phyloP scores from a whole-genome alignment of 2,113 vertebrate genomes.

The Psophia crepitans region DNA sequence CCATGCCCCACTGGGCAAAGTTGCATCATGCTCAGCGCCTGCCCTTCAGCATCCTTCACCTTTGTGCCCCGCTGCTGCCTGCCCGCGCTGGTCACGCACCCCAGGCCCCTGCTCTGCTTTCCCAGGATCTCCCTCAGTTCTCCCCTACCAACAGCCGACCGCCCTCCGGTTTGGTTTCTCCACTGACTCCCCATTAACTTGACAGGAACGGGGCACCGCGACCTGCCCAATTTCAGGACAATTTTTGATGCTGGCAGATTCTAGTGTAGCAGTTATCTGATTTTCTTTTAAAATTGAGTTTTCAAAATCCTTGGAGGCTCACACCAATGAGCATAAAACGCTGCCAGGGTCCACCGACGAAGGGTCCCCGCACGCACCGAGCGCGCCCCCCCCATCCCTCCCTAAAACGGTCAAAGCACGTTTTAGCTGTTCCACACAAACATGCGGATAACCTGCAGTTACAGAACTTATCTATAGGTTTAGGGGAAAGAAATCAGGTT shows the following conservation, averaged over 20 bases:
- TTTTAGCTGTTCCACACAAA: not conserved
- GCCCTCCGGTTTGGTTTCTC: not conserved
- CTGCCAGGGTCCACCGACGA: not conserved
- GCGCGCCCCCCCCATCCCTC: not conserved
- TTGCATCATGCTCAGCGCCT: not conserved
- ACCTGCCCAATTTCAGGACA: not conserved
- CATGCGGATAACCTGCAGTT: not conserved
- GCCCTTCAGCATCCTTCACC: not conserved
- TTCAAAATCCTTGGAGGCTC: not conserved
- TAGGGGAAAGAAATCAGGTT: not conserved
- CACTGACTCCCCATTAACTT: not conserved
- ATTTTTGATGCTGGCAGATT: not conserved
- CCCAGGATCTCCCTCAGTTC: not conserved
- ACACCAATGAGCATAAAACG: not conserved
- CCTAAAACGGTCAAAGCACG: fast-evolving
- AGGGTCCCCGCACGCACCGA: fast-evolving
- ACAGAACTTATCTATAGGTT: not conserved
- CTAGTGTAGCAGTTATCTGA: not conserved
- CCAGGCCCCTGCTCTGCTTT: not conserved
- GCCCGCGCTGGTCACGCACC: not conserved
- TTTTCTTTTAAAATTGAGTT: fast-evolving
- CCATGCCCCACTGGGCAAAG: not conserved
- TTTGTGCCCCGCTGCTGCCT: not conserved
- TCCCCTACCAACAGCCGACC: not conserved
- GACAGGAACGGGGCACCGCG: not conserved